Conservation (phyloP, 2,797 vertebrate genomes). For the Dendrocincla tyrannina region DNA sequence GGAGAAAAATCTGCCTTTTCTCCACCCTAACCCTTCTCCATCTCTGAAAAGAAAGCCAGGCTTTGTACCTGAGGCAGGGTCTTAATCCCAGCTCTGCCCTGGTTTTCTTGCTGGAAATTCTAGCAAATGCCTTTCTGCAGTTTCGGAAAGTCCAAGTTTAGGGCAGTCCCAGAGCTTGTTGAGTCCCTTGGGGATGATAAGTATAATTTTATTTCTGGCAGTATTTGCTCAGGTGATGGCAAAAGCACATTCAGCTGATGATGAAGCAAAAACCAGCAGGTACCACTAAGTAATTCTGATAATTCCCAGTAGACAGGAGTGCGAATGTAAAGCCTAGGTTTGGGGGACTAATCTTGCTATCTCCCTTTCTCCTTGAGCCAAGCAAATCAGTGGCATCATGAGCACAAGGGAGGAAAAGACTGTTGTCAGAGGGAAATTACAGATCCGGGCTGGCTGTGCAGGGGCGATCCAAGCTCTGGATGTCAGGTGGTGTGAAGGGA, state of each 20-base stretch:
- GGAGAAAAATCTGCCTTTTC: background rate
- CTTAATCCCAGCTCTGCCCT: background rate
- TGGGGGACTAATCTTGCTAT: background rate
- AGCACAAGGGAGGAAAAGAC: background rate
- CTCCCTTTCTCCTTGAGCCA: background rate
- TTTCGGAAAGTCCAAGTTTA: background rate
- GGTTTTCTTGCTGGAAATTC: background rate
- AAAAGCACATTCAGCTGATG: background rate
- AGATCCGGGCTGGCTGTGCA: background rate
- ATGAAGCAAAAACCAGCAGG: background rate
- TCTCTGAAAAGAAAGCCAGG: background rate
- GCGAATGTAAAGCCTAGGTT: background rate
- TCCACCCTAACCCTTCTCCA: background rate
- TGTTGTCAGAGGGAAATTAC: background rate
- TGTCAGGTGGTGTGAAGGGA: constrained; percentile 32
- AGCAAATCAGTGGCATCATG: rapidly evolving
- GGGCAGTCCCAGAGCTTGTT: background rate
- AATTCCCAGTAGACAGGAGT: background rate
- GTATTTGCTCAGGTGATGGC: background rate
- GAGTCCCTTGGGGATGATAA: background rate
- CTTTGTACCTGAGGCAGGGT: background rate
- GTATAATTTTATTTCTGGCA: background rate
- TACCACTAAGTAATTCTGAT: background rate
- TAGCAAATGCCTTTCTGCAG: background rate
- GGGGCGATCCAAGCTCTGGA: background rate